Evolutionary conservation across 2,113 vertebrate species (phyloP), one percentile per base, ranked within the genome.

Genomic region (Phaetusa simplex): DNA sequence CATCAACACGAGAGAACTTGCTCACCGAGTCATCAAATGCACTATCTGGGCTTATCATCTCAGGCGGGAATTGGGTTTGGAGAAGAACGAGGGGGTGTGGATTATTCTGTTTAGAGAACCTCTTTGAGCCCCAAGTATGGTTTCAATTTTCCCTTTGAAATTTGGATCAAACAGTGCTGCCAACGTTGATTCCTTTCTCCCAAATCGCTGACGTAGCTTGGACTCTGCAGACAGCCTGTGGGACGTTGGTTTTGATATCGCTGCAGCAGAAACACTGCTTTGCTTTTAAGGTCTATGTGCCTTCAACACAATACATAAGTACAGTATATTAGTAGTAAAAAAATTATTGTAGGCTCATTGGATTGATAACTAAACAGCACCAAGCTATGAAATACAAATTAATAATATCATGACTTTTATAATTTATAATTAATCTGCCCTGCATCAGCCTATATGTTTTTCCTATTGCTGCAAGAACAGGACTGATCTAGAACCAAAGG

Each of bases 131-230:
- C 62, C 42, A 58, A 86, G 20, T 14, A 32, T 23, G 65, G 49
- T 86, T 71, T 69, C 70, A 81, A 6, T 59, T 89, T 79, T 91
- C 74, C 64, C 66, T 95, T 69, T 86, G 69, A 92, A 96, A 94
- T 88, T 88, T 43, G 81, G 69, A 78, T 87, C 72, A 83, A 90
- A 72, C 73, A 80, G 11, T 8, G 40, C 20, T 72, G 73, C 50
- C 83, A 40, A 11, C 16, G 40, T 34, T 3, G 0, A 34, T 59
- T 90, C 42, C 38, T 67, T 77, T 59, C 43, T 76, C 42, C 36
- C 49, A 59, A 43, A 32, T 21, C 6, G 13, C 9, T 42, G 40
- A 9, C 2, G 3, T 30, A 65, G 50, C 82, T 1, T 53, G 58
- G 38, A n/a, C 32, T 45, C 91, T 67, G 40, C 52, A 80, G 69